These are phyloP conservation scores for Caenorhabditis sp. DNA, from an alignment of 2,888 invertebrate genomes.

Conservation along the genomic window DNA sequence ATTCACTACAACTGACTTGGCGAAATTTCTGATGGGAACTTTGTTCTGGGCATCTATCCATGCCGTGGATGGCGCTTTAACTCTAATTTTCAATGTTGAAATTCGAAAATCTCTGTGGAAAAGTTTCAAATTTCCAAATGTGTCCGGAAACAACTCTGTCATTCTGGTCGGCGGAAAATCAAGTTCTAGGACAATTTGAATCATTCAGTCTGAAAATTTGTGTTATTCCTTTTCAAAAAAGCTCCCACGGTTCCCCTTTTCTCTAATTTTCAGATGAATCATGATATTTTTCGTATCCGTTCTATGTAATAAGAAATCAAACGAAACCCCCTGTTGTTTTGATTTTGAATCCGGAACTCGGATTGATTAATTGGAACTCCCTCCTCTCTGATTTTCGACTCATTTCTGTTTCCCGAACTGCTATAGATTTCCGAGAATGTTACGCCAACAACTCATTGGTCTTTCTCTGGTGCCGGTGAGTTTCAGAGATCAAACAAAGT, in stretches of 20 bases:
- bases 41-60: constrained; percentile 27
- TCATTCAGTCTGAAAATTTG: too few species aligned
- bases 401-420: not conserved
- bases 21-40: not conserved
- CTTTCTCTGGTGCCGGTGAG: constrained; percentile 31
- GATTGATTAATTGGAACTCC: constrained; percentile 16
- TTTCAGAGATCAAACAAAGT: constrained; percentile 4
- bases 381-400: not conserved
- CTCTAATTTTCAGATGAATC: too few species aligned
- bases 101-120: not conserved
- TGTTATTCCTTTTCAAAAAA: too few species aligned
- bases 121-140: not conserved
- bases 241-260: too few species aligned
- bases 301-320: too few species aligned
- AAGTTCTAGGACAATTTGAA: not conserved
- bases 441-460: constrained; percentile 28
- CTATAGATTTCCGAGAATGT: constrained; percentile 4
- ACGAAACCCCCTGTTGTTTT: not conserved
- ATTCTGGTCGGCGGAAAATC: not conserved
- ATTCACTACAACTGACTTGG: not conserved
- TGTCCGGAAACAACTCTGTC: constrained; percentile 6
- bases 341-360: not conserved
- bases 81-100: constrained; percentile 31
- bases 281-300: too few species aligned
- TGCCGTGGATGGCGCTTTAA: constrained; percentile 29